Evolutionary conservation across 2,113 vertebrate genomes (phyloP), one percentile per base, ranked within the genome.

Genomic region (Panthera uncia): DNA sequence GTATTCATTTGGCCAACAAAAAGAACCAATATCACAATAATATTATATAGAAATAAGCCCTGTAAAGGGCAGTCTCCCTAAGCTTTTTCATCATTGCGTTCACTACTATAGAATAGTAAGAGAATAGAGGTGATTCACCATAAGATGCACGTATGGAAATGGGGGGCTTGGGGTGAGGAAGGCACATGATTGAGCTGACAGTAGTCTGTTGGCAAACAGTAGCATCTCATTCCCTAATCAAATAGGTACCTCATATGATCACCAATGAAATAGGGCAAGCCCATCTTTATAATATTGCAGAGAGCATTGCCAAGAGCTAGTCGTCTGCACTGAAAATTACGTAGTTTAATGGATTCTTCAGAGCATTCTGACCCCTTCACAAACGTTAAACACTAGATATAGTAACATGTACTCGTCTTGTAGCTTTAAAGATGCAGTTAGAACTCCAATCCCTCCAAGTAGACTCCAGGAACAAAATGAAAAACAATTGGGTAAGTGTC

Each of bases 211-310:
- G 23, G 5, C 8, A 23, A n/a, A 73, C 29, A 6, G 5, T 7
- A 45, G n/a, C 16, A 1, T 2, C 9, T 52, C 10, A 7, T 29
- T 19, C 63, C 2, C 31, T 68, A 8, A 27, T 45, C n/a, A 52
- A 95, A 52, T 0, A 11, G 11, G 4, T 48, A 7, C 2, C 10
- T 8, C 29, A 6, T 33, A 1, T 8, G 15, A 71, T 9, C 3
- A 29, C 3, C 69, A 38, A 33, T 4, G 13, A 10, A 48, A 57
- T 38, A 38, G 41, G n/a, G 13, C 6, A 48, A 33, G 41, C 1
- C 3, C 0, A 0, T 48, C 74, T 21, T 68, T n/a, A 63, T 0
- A 73, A 7, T 11, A 41, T 2, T 78, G 21, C 4, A 11, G 19
- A 61, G 5, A 4, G 33, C 33, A 11, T 61, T 18, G 1, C 19